Evolutionary conservation across 2,797 vertebrate genomes (phyloP), one percentile per base, ranked within the genome.

Genomic region (Lateolabrax maculatus): DNA sequence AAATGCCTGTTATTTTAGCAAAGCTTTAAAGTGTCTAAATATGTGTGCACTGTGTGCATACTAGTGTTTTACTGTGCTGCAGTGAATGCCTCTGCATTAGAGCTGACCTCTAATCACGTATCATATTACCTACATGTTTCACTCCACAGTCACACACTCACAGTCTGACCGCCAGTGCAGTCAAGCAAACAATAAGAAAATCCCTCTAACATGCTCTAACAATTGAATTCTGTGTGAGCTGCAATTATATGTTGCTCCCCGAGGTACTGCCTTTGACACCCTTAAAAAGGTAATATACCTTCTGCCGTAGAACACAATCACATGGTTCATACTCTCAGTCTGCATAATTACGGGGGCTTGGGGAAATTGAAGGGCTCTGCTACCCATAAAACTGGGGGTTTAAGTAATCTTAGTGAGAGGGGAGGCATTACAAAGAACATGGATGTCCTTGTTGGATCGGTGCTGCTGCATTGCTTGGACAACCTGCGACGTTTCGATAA

Each of bases 141-240:
- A 64, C 52, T 81, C 60, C 62, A 63, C 81, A 77, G 76, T 60
- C 74, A 70, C 66, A 71, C 68, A 16, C 72, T 71, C 75, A 80
- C 80, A 75, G 80, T 78, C 79, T 82, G 71, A 58, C 63, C 41
- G 27, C 72, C 25, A 25, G 86, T 87, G 91, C 91, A 93, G 85
- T 90, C 88, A 88, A 78, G 88, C 89, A 92, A 91, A 95, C 92
- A 92, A 91, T 91, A 87, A 89, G 90, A 92, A 88, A 93, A 90
- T 91, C 83, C 87, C 75, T 83, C 88, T 82, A 87, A 89, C 86
- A 84, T 78, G 84, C 84, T 85, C 75, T 46, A 79, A 90, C 89
- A 87, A 90, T 91, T 84, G 86, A 92, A 92, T 86, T 79, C 77
- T 80, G 83, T 49, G 70, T 51, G 36, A 84, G 88, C 85, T 84